These are phyloP conservation scores for Calephelis virginiensis DNA, from an alignment of 1,140 invertebrate species.

Conservation along the genomic window DNA sequence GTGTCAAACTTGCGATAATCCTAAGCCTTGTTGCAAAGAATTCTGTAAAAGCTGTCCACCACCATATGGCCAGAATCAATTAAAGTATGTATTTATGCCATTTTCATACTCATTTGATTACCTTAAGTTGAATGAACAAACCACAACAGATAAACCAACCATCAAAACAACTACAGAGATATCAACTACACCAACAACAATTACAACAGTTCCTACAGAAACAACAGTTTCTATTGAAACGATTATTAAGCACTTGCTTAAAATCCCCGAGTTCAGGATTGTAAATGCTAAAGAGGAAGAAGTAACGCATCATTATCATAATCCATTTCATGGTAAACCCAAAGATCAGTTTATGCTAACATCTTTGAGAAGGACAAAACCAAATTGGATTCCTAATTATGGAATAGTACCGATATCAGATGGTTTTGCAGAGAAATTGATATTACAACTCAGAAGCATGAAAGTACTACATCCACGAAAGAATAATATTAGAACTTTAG, in stretches of 20 bases:
- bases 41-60: conserved; percentile 38
- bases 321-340: conserved; percentile 24
- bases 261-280: background rate
- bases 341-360: conserved; percentile 42
- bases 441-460: conserved; percentile 38
- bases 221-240: conserved; percentile 23
- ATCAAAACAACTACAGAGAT: conserved; percentile 14
- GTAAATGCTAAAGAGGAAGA: conserved; percentile 14
- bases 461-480: conserved; percentile 35
- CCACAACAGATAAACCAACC: conserved; percentile 15
- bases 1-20: conserved; percentile 38
- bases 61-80: conserved; percentile 2
- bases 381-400: conserved; percentile 41
- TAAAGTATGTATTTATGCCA: conserved; percentile 38
- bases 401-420: conserved; percentile 40
- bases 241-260: conserved; percentile 4
- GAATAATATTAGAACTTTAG: conserved; percentile 26
- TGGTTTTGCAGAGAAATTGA: conserved; percentile 37
- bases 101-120: conserved; percentile 40
- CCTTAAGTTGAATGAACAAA: background rate
- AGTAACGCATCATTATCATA: background rate
- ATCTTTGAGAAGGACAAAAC: conserved; percentile 45
- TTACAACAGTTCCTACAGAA: conserved; percentile 21
- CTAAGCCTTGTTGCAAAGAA: conserved; percentile 38
- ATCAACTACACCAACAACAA: conserved; percentile 22